Percentiles rank a stretch among this genome's conserved stretches.
phyloP scores from a whole-genome alignment of 2,888 invertebrate genomes.

The Autographa gamma region DNA sequence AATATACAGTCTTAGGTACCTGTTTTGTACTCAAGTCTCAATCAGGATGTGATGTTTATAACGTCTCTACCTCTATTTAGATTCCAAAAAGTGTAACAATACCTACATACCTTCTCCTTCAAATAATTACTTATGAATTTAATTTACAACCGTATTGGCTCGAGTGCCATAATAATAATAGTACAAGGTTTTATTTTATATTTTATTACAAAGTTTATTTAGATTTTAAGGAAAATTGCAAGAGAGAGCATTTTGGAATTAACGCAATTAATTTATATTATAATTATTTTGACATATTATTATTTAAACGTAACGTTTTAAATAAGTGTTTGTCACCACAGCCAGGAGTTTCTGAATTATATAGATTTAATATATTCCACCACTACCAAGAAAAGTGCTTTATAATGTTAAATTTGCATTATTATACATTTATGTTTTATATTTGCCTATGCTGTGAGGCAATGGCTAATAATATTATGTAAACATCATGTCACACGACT shows the following conservation, averaged over 20 bases:
- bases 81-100: slow-evolving; percentile 9
- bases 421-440: not conserved
- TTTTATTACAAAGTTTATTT: slow-evolving; percentile 53
- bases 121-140: slow-evolving; percentile 20
- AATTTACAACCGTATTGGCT: slow-evolving; percentile 51
- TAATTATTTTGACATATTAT: not conserved
- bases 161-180: slow-evolving; percentile 59
- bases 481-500: slow-evolving; percentile 22
- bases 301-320: slow-evolving; percentile 2
- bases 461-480: slow-evolving; percentile 12
- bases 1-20: not conserved
- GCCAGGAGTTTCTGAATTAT: slow-evolving; percentile 18
- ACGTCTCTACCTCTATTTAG: not conserved
- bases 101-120: slow-evolving; percentile 27
- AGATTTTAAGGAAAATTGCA: slow-evolving; percentile 39
- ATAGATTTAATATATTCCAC: slow-evolving; percentile 15
- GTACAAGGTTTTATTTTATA: slow-evolving; percentile 48
- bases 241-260: slow-evolving; percentile 26
- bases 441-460: not conserved
- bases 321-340: slow-evolving; percentile 37
- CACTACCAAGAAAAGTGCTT: slow-evolving; percentile 16
- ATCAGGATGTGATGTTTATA: not conserved
- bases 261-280: slow-evolving; percentile 28
- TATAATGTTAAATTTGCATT: not conserved
- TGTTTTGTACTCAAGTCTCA: not conserved